Evolutionary conservation across 2,888 invertebrate species (phyloP), one percentile per base, ranked within the genome.

Genomic region (Chymomyza amoena): DNA sequence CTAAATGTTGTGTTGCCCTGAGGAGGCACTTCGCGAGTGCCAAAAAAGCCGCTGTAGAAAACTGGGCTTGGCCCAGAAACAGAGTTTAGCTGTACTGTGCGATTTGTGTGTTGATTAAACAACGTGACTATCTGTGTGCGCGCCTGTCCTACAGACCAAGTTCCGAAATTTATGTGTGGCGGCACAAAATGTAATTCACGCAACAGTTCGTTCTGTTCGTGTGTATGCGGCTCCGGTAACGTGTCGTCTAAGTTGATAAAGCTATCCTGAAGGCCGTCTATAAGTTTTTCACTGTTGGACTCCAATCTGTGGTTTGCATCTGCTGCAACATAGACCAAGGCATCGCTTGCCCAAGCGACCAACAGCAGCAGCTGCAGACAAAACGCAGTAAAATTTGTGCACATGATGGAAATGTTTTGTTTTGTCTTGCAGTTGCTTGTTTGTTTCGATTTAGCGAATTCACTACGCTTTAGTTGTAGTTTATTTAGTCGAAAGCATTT

Each of bases 41-140:
- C 96, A 92, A 98, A 98, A 94, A 99, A 98, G 79, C 98, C 98
- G 89, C 98, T 98, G 92, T 99, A 98, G 93, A 99, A 99, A 93
- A 98, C 97, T 50, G 96, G 95, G 84, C 97, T 97, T 92, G 95
- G 97, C 88, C 98, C 98, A 79, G 98, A 97, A 90, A 99, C 97
- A 79, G 98, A 98, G 90, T 97, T 95, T 91, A 99, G 94, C 92
- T 97, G 97, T 89, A 99, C 94, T 89, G 96, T 97, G 90, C 95
- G 95, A 93, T 97, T 97, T 82, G 93, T 93, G 93, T 96, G 96
- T 87, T 94, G 94, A 94, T 99, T 99, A 92, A 96, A 95, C 83
- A 99, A 93, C 83, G 96, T 96, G 78, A 98, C 98, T 90, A 95
- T 94, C 92, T 96, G 95, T 92, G 96, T 95, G 90, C 96, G 96